These are phyloP conservation scores for Tupaia chinensis DNA, from an alignment of 2,113 vertebrate species.

Conservation along the genomic window DNA sequence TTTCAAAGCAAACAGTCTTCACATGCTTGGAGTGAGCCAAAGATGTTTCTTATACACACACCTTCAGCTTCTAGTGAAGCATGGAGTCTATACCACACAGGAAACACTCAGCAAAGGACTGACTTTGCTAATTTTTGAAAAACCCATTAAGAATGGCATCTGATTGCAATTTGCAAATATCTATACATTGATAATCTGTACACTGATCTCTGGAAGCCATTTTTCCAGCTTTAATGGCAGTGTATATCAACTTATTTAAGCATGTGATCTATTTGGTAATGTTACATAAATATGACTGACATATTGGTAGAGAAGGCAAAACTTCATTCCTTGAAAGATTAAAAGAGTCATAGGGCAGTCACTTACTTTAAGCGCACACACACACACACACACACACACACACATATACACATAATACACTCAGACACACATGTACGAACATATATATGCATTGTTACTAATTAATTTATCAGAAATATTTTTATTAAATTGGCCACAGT, in stretches of 20 bases:
- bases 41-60: background rate
- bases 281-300: background rate
- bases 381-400: background rate
- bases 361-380: background rate
- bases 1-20: background rate
- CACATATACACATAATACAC: too few species aligned
- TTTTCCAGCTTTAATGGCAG: background rate
- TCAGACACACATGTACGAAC: background rate
- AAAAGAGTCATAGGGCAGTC: background rate
- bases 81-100: background rate
- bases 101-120: background rate
- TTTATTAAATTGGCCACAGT: background rate
- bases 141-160: background rate
- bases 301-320: background rate
- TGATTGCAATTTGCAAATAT: background rate
- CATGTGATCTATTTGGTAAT: background rate
- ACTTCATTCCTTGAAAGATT: background rate
- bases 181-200: background rate
- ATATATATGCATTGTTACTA: background rate
- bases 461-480: background rate
- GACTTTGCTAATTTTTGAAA: conserved; percentile 27
- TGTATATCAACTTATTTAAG: background rate
- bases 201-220: background rate
- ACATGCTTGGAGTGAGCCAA: background rate
- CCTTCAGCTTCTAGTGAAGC: background rate